Evolutionary conservation across 2,797 vertebrate genomes (phyloP).

Genomic region (Phrynocephalus forsythii): DNA sequence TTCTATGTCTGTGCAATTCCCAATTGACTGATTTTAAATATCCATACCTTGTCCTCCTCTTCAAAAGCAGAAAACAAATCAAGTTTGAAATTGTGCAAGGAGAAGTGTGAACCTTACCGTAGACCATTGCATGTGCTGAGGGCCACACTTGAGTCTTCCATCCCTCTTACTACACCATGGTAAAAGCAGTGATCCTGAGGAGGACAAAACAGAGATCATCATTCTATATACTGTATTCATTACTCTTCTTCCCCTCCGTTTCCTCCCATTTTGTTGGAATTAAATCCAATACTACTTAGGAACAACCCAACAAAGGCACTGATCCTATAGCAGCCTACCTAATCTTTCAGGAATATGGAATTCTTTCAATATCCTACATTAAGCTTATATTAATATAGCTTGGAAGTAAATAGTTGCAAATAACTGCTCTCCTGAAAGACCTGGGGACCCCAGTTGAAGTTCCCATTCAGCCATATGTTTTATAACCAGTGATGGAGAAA

Average conservation of each 20-base stretch:
- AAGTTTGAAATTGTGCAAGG: background rate
- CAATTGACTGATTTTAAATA: too few relatives aligned
- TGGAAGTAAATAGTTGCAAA: too few relatives aligned
- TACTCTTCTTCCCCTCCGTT: background rate
- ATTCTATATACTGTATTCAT: background rate
- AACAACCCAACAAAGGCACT: fast-evolving
- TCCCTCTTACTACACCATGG: constrained; percentile 85
- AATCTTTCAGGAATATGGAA: fast-evolving
- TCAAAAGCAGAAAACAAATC: background rate
- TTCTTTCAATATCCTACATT: background rate
- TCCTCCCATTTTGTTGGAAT: background rate
- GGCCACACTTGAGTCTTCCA: constrained; percentile 83
- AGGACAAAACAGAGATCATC: constrained; percentile 59
- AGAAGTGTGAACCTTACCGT: constrained; percentile 80
- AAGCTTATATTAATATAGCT: too few relatives aligned
- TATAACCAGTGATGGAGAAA: too few relatives aligned
- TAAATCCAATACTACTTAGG: fast-evolving
- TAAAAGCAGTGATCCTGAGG: constrained; percentile 93
- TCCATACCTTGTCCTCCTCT: too few relatives aligned
- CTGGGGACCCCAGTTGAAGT: too few relatives aligned
- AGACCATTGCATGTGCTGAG: constrained; percentile 92
- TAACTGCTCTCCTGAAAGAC: too few relatives aligned
- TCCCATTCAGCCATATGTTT: too few relatives aligned
- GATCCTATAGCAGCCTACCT: fast-evolving
- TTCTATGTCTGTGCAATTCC: background rate